Percentiles rank a stretch among this genome's conserved stretches.
Conservation (phyloP, 2,113 vertebrate species). For the Labeo rohita region DNA sequence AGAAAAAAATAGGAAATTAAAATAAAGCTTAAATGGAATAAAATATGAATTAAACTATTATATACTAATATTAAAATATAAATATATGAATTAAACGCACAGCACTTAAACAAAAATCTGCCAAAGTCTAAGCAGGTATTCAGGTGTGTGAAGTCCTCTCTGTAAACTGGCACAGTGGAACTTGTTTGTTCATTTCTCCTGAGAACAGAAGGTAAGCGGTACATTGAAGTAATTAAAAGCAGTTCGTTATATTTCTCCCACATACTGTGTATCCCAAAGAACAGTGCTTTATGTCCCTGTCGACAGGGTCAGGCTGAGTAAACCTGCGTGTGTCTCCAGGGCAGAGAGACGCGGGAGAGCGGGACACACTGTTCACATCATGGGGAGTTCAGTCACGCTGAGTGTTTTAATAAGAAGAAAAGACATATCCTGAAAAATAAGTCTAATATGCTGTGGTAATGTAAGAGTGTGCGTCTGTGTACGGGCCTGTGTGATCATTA, state of each 20-base stretch:
- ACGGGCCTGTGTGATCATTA: constrained; percentile 62
- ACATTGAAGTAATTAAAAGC: constrained; percentile 7
- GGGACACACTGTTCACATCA: constrained; percentile 51
- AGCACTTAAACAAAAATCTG: too few relatives aligned
- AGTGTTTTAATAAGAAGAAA: constrained; percentile 51
- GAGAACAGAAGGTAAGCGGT: background rate
- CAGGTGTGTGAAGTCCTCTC: background rate
- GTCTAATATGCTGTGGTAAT: background rate
- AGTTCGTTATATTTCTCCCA: background rate
- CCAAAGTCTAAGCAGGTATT: background rate
- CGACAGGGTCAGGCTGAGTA: constrained; percentile 14
- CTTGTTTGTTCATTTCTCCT: constrained; percentile 8
- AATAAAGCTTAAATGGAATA: too few relatives aligned
- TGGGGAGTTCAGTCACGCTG: constrained; percentile 36
- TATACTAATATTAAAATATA: too few relatives aligned
- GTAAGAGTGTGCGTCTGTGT: background rate
- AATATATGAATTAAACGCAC: too few relatives aligned
- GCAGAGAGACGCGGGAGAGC: constrained; percentile 28
- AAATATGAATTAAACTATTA: too few relatives aligned
- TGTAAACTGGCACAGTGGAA: background rate
- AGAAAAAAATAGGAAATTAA: too few relatives aligned
- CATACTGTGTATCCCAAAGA: constrained; percentile 11
- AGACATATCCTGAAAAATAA: constrained; percentile 58
- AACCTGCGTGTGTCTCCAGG: constrained; percentile 19
- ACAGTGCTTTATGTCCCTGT: constrained; percentile 1